phyloP scores from a whole-genome alignment of 2,888 invertebrate genomes.

The Acronicta psi region DNA sequence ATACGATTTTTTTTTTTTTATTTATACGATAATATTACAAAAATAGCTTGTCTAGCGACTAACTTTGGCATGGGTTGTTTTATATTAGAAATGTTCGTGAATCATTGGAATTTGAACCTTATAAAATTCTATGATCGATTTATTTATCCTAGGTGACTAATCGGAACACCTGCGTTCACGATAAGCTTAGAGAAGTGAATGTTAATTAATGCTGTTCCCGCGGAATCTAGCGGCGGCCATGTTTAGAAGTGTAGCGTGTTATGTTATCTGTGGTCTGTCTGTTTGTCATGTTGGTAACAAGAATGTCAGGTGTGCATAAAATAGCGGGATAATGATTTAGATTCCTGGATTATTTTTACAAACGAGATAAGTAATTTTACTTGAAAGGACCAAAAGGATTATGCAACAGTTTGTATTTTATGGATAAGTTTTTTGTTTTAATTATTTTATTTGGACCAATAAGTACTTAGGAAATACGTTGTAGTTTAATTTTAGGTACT shows the following conservation, averaged over 20 bases:
- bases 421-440: too few species aligned
- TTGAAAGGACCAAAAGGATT: too few species aligned
- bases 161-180: conserved; percentile 29
- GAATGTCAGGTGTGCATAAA: neutral
- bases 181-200: conserved; percentile 12
- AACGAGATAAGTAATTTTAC: too few species aligned
- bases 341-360: too few species aligned
- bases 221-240: conserved; percentile 16
- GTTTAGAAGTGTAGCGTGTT: neutral
- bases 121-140: neutral
- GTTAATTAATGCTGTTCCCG: conserved; percentile 6
- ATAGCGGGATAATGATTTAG: too few species aligned
- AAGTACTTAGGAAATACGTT: too few species aligned
- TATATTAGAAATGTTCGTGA: neutral
- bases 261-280: conserved; percentile 6
- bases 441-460: too few species aligned
- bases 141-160: conserved; percentile 22
- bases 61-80: neutral
- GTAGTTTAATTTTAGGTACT: too few species aligned
- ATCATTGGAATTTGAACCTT: neutral
- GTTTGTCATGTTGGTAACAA: neutral
- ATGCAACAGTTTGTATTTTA: too few species aligned
- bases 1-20: too few species aligned
- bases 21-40: too few species aligned
- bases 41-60: too few species aligned